A percentile compares a stretch with the other conserved stretches of the same genome.
phyloP scores from a whole-genome alignment of 2,113 vertebrate genomes.

The Scophthalmus maximus region DNA sequence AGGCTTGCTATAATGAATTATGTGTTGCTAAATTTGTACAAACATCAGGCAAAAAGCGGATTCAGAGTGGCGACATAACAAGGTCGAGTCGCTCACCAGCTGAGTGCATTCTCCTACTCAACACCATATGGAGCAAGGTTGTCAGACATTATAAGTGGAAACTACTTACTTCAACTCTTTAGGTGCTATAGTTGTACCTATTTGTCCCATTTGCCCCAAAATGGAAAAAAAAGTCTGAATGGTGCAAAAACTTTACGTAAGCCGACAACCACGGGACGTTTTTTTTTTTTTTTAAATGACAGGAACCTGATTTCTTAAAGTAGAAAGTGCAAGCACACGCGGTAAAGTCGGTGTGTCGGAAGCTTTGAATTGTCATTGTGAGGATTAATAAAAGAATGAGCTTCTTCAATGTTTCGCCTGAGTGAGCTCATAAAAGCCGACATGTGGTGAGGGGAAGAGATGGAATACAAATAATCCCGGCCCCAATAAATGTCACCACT shows the following conservation, averaged over 20 bases:
- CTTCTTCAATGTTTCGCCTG: conserved; percentile 81
- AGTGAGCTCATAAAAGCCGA: conserved; percentile 81
- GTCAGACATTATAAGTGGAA: conserved; percentile 22
- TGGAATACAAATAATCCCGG: conserved; percentile 82
- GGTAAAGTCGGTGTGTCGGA: conserved; percentile 61
- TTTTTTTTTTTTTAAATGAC: no score
- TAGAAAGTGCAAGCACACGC: conserved; percentile 63
- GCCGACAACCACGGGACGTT: conserved; percentile 46
- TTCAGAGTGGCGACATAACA: conserved; percentile 24
- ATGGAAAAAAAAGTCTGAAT: conserved; percentile 46
- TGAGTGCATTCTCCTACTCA: conserved; percentile 40
- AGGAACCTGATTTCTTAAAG: conserved; percentile 71
- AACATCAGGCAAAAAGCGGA: conserved; percentile 49
- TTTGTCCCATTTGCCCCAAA: conserved; percentile 57
- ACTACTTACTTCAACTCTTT: conserved; percentile 24
- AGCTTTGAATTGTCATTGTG: conserved; percentile 80
- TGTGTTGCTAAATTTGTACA: conserved; percentile 39
- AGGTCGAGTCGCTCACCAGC: conserved; percentile 42
- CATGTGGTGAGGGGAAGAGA: conserved; percentile 67
- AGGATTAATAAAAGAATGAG: conserved; percentile 85
- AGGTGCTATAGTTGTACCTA: conserved; percentile 24
- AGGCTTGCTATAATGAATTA: conserved; percentile 37
- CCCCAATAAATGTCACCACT: conserved; percentile 75
- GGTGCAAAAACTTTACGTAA: conserved; percentile 41
- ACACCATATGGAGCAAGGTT: conserved; percentile 24